Conservation (phyloP, 2,888 invertebrate species). For the Sesia apiformis region DNA sequence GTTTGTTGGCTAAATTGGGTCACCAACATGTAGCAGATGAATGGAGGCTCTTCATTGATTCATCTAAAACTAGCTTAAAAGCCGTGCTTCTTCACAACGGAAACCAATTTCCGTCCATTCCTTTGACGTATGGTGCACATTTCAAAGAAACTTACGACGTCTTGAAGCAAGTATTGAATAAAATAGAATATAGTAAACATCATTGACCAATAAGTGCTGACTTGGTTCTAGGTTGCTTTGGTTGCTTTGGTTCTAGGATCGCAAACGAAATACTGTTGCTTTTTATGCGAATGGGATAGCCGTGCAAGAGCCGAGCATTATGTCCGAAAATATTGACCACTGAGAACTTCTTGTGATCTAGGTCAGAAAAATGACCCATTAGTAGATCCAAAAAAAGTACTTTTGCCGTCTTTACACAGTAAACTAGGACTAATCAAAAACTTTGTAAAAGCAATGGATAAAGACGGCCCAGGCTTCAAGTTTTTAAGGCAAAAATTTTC, state of each 20-base stretch:
- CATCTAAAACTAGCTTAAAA: conserved; percentile 6
- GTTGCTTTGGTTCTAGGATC: too few species aligned
- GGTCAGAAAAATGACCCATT: too few species aligned
- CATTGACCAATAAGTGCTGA: conserved; percentile 3
- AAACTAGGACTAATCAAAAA: neutral
- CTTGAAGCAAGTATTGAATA: conserved; percentile 3
- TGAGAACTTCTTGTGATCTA: too few species aligned
- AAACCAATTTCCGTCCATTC: conserved; percentile 4
- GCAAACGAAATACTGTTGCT: neutral
- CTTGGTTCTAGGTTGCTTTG: too few species aligned
- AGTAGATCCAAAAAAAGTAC: too few species aligned
- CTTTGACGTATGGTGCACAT: conserved; percentile 2
- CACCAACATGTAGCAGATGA: neutral
- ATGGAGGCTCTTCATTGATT: neutral
- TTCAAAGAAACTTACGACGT: conserved; percentile 7
- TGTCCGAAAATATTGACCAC: too few species aligned
- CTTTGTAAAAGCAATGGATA: neutral
- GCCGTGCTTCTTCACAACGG: conserved; percentile 8
- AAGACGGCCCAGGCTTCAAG: neutral
- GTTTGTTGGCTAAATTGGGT: neutral
- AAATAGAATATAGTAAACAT: conserved; percentile 4
- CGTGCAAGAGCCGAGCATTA: too few species aligned
- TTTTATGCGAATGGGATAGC: too few species aligned
- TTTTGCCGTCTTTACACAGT: neutral
- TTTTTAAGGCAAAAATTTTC: neutral